phyloP scores from a whole-genome alignment of 1,140 invertebrate genomes.

The Diorhabda carinulata region DNA sequence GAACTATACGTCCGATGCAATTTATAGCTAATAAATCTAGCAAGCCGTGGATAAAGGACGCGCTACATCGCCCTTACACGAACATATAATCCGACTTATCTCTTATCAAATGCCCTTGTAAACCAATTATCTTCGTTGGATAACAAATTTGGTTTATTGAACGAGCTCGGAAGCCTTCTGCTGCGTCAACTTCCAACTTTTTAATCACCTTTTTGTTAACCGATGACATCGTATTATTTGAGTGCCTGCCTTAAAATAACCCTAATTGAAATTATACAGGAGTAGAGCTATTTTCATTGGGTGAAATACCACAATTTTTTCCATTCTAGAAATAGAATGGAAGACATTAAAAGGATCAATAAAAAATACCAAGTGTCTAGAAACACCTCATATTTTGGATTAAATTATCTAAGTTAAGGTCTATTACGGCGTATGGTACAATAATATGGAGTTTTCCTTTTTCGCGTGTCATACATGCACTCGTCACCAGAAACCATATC shows the following conservation, averaged over 20 bases:
- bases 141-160: constrained; percentile 14
- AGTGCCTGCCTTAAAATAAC: neutral
- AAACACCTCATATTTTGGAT: too few species aligned
- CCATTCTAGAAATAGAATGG: too few species aligned
- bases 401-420: too few species aligned
- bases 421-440: too few species aligned
- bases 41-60: constrained; percentile 18
- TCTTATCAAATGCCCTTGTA: constrained; percentile 25
- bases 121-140: constrained; percentile 26
- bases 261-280: too few species aligned
- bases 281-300: too few species aligned
- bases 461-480: too few species aligned
- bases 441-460: too few species aligned
- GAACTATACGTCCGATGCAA: constrained; percentile 23
- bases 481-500: too few species aligned
- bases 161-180: neutral
- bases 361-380: too few species aligned
- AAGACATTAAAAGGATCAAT: too few species aligned
- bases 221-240: neutral
- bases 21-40: constrained; percentile 30
- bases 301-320: too few species aligned
- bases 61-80: constrained; percentile 11
- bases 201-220: constrained; percentile 4
- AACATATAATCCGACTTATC: constrained; percentile 28
- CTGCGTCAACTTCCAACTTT: constrained; percentile 2